These are phyloP conservation scores for Nymphalis urticae DNA, from an alignment of 2,888 invertebrate genomes.

Conservation along the genomic window DNA sequence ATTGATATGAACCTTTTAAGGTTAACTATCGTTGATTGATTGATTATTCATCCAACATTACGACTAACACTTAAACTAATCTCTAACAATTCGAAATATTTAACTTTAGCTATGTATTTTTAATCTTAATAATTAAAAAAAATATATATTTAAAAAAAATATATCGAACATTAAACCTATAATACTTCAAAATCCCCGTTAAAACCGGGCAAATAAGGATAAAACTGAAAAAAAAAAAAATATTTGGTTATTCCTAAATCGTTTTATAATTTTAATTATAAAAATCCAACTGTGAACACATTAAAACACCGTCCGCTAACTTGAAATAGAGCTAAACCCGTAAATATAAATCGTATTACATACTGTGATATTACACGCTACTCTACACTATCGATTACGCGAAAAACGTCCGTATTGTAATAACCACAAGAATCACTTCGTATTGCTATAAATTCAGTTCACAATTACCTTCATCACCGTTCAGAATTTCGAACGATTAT, in stretches of 20 bases:
- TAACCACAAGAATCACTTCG: constrained; percentile 41
- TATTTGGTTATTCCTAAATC: constrained; percentile 71
- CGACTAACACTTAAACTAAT: constrained; percentile 63
- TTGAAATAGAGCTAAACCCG: constrained; percentile 78
- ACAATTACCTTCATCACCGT: constrained; percentile 37
- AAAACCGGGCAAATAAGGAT: constrained; percentile 65
- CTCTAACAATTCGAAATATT: constrained; percentile 63
- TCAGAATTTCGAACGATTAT: constrained; percentile 25
- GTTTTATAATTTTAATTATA: constrained; percentile 54
- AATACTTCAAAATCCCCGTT: constrained; percentile 77
- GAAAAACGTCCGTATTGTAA: constrained; percentile 43
- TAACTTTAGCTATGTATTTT: constrained; percentile 58
- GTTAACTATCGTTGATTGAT: constrained; percentile 70
- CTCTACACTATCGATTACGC: constrained; percentile 44
- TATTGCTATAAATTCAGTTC: constrained; percentile 45
- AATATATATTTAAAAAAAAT: constrained; percentile 46
- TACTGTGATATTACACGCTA: constrained; percentile 55
- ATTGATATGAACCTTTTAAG: constrained; percentile 81
- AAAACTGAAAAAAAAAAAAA: constrained; percentile 47
- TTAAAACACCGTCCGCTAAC: constrained; percentile 69
- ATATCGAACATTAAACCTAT: constrained; percentile 55
- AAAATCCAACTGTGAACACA: constrained; percentile 75
- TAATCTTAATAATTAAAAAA: constrained; percentile 48
- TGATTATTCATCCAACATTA: constrained; percentile 45
- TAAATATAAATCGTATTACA: constrained; percentile 67